These are phyloP conservation scores for Augiades crinisus DNA, from an alignment of 2,888 invertebrate species.

Conservation along the genomic window DNA sequence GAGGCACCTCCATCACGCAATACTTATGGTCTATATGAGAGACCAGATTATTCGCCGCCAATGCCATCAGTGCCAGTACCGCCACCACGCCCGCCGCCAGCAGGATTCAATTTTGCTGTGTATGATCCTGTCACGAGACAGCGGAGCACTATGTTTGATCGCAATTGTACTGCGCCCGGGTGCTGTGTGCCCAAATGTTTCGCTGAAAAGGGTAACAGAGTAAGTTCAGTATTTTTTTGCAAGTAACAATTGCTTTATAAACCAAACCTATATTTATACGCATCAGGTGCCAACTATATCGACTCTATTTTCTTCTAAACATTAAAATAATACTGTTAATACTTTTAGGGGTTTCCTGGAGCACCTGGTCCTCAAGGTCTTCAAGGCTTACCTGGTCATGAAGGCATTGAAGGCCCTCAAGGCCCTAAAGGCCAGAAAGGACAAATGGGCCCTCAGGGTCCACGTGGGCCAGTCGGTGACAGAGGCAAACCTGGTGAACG, in stretches of 20 bases:
- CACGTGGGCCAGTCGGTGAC: conserved; percentile 92
- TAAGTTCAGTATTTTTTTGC: too few species aligned
- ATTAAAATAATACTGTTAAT: conserved; percentile 16
- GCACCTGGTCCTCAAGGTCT: conserved; percentile 86
- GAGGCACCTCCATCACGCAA: conserved; percentile 16
- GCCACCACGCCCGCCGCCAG: conserved; percentile 31
- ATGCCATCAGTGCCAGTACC: conserved; percentile 31
- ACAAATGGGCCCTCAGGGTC: conserved; percentile 90
- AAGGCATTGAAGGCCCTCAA: conserved; percentile 91
- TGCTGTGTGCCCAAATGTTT: conserved; percentile 93
- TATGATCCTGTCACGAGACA: conserved; percentile 65
- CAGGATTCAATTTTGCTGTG: conserved; percentile 52
- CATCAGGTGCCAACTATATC: too few species aligned
- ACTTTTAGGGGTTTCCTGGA: conserved; percentile 87
- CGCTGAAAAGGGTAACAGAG: conserved; percentile 92
- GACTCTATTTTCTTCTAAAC: too few species aligned
- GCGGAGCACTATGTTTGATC: conserved; percentile 62
- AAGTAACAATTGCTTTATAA: too few species aligned
- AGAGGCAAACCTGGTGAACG: conserved; percentile 93
- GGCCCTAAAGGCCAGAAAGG: conserved; percentile 95
- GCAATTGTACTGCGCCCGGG: conserved; percentile 84
- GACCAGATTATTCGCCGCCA: conserved; percentile 47
- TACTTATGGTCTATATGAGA: conserved; percentile 36
- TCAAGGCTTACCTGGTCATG: conserved; percentile 89
- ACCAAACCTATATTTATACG: too few species aligned